These are phyloP conservation scores for Mesochorus sp. DNA, from an alignment of 2,888 invertebrate species.

Conservation along the genomic window DNA sequence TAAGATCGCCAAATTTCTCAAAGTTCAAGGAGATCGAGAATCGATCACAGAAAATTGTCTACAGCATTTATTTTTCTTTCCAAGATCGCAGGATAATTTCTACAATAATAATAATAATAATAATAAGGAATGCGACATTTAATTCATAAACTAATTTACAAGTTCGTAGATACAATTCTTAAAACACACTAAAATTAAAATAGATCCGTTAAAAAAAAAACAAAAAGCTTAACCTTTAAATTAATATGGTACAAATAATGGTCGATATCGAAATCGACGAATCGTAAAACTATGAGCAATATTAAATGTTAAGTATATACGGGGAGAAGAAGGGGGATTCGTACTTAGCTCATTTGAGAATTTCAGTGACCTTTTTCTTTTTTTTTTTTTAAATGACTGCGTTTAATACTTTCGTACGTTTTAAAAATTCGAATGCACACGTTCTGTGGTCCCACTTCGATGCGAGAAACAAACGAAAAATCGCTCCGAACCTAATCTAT, in stretches of 20 bases:
- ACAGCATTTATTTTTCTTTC: conserved; percentile 49
- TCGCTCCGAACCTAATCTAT: background rate
- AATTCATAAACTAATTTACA: conserved; percentile 38
- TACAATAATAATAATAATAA: conserved; percentile 13
- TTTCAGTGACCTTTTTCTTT: conserved; percentile 32
- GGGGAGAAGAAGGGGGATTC: conserved; percentile 5
- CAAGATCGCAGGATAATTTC: conserved; percentile 15
- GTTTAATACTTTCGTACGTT: conserved; percentile 34
- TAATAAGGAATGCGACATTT: conserved; percentile 35
- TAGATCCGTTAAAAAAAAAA: conserved; percentile 16
- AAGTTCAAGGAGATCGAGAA: background rate
- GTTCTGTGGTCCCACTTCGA: conserved; percentile 45
- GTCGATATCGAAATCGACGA: conserved; percentile 31
- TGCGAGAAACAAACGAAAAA: background rate
- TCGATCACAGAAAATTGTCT: conserved; percentile 32
- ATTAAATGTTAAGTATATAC: conserved; percentile 15
- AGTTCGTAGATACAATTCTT: conserved; percentile 35
- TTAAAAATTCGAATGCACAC: conserved; percentile 21
- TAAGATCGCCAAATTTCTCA: no score
- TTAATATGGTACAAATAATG: conserved; percentile 66
- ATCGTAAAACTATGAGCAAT: conserved; percentile 25
- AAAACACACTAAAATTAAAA: conserved; percentile 25
- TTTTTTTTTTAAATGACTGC: background rate
- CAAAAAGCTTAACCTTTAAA: conserved; percentile 47
- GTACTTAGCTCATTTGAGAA: background rate